Percentiles rank a stretch among this genome's conserved stretches.
Evolutionary conservation across 2,113 vertebrate species (phyloP).

Genomic region (Austrofundulus limnaeus): DNA sequence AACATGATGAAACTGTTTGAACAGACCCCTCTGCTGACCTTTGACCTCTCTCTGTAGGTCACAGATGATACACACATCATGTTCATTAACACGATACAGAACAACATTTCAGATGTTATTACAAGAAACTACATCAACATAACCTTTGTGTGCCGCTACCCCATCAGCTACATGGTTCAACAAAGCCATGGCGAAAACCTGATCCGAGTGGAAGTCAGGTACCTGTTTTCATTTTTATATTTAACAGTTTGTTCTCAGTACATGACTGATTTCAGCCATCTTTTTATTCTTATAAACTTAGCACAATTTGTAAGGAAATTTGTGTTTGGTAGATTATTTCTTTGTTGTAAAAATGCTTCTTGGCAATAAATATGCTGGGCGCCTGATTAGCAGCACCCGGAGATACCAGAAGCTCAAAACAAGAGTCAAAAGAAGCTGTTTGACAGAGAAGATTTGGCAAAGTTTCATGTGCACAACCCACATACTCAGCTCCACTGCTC

Average conservation of each 20-base stretch:
- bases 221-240: neutral
- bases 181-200: slow-evolving; percentile 78
- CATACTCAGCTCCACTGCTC: too few species aligned
- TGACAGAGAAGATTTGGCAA: too few species aligned
- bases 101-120: slow-evolving; percentile 74
- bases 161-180: slow-evolving; percentile 78
- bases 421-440: too few species aligned
- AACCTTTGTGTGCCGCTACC: slow-evolving; percentile 81
- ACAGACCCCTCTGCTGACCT: neutral
- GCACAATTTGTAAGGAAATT: too few species aligned
- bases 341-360: too few species aligned
- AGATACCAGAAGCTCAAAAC: too few species aligned
- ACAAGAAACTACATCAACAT: slow-evolving; percentile 81
- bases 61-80: slow-evolving; percentile 76
- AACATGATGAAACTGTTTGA: neutral
- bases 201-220: slow-evolving; percentile 77
- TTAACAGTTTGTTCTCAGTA: neutral
- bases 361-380: too few species aligned
- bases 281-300: too few species aligned
- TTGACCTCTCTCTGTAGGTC: slow-evolving; percentile 57
- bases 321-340: too few species aligned
- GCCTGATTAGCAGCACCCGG: too few species aligned
- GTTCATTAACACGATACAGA: slow-evolving; percentile 81
- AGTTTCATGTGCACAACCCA: too few species aligned
- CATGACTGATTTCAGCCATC: too few species aligned